A percentile compares a stretch with the other conserved stretches of the same genome.
These are phyloP conservation scores for Watsonalla binaria DNA, from an alignment of 2,888 invertebrate genomes.

Conservation along the genomic window DNA sequence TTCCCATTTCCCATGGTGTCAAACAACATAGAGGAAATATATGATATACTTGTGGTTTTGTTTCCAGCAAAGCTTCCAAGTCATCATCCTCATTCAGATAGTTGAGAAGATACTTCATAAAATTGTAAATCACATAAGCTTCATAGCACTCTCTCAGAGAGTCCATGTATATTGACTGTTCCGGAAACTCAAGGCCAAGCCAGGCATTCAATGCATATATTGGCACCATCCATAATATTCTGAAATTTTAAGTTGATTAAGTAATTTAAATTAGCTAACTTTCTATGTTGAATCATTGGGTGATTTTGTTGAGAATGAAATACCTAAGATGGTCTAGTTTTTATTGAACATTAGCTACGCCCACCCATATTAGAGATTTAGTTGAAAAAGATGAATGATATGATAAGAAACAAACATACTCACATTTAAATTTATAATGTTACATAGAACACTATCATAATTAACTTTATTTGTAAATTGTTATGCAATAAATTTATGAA, in stretches of 20 bases:
- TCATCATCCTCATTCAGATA: conserved; percentile 93
- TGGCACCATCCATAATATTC: conserved; percentile 98
- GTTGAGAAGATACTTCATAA: conserved; percentile 95
- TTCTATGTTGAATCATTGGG: conserved; percentile 3
- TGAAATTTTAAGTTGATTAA: conserved; percentile 52
- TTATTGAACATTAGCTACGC: too few relatives aligned
- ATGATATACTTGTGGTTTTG: conserved; percentile 91
- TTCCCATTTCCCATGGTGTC: conserved; percentile 96
- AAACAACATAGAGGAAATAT: conserved; percentile 95
- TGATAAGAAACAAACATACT: too few relatives aligned
- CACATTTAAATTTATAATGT: too few relatives aligned
- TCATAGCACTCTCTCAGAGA: conserved; percentile 97
- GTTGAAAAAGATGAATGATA: too few relatives aligned
- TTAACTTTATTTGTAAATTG: too few relatives aligned
- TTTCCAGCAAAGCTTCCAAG: conserved; percentile 87
- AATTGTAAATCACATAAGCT: conserved; percentile 98
- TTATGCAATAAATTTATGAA: too few relatives aligned
- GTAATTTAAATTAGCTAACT: conserved; percentile 8
- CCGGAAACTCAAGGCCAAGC: conserved; percentile 92
- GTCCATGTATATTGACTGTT: conserved; percentile 94
- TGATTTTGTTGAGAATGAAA: background rate
- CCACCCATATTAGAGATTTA: too few relatives aligned
- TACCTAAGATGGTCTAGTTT: too few relatives aligned
- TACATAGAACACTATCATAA: too few relatives aligned
- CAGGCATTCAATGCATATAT: conserved; percentile 97